A percentile compares a stretch with the other conserved stretches of the same genome.
Conservation (phyloP, 2,113 vertebrate species). For the Malaclemys terrapin region DNA sequence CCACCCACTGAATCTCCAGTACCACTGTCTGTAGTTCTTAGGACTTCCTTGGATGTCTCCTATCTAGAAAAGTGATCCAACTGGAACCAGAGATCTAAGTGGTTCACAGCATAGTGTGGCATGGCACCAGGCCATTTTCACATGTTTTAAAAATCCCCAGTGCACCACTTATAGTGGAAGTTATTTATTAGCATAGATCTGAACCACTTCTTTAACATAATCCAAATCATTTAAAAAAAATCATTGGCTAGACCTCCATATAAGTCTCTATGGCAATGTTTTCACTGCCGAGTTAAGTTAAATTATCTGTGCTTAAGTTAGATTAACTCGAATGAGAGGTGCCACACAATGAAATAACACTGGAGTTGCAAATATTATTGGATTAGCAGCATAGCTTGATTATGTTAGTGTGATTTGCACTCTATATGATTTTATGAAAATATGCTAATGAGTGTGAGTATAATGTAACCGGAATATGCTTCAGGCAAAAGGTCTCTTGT, state of each 20-base stretch:
- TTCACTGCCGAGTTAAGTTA: neutral
- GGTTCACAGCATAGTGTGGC: accelerated
- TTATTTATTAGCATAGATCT: neutral
- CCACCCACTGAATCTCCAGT: neutral
- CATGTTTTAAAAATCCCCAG: neutral
- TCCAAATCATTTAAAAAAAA: neutral
- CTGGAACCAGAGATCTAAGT: neutral
- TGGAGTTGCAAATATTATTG: neutral
- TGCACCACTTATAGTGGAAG: neutral
- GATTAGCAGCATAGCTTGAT: too few species aligned
- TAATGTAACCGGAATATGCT: too few species aligned
- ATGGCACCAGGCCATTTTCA: neutral
- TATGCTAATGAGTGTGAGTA: too few species aligned
- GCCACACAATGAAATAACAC: neutral
- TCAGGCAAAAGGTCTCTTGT: too few species aligned
- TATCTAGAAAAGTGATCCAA: neutral
- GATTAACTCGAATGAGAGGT: neutral
- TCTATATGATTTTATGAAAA: too few species aligned
- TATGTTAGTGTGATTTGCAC: too few species aligned
- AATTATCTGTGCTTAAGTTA: neutral
- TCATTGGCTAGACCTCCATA: neutral
- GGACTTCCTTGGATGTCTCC: neutral
- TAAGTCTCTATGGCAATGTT: neutral
- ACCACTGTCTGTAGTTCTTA: neutral
- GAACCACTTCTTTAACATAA: neutral